Conservation (phyloP, 2,797 vertebrate genomes). For the Ataeniobius toweri region DNA sequence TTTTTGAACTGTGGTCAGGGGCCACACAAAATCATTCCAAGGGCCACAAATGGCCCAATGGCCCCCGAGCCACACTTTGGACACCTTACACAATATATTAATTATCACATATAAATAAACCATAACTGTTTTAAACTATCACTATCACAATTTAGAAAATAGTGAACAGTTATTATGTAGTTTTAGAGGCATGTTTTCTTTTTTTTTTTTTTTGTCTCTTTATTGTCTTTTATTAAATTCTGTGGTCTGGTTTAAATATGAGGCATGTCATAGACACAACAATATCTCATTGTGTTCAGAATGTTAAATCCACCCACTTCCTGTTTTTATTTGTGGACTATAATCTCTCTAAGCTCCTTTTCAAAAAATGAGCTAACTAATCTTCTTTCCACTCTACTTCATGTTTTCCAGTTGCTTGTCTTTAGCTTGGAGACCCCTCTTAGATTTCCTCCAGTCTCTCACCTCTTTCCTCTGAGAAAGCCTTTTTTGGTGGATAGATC, state of each 20-base stretch:
- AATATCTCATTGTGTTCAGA: background rate
- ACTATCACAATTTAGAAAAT: background rate
- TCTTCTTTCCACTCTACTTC: slow-evolving; percentile 72
- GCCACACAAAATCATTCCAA: background rate
- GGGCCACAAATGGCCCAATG: background rate
- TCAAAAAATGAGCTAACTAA: slow-evolving; percentile 18
- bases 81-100: background rate
- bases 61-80: background rate
- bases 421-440: slow-evolving; percentile 55
- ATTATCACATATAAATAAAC: background rate
- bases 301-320: background rate
- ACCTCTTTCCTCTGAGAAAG: slow-evolving; percentile 80
- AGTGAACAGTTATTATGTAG: background rate
- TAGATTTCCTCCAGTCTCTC: slow-evolving; percentile 78
- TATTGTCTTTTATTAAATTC: background rate
- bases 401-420: slow-evolving; percentile 62
- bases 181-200: background rate
- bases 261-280: background rate
- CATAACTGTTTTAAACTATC: background rate
- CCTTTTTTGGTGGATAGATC: slow-evolving; percentile 78
- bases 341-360: slow-evolving; percentile 20
- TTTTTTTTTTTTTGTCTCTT: background rate
- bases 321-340: background rate
- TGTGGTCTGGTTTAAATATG: background rate
- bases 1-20: too few species aligned